phyloP scores from a whole-genome alignment of 2,888 invertebrate species.

The Cataglyphis cursor region DNA sequence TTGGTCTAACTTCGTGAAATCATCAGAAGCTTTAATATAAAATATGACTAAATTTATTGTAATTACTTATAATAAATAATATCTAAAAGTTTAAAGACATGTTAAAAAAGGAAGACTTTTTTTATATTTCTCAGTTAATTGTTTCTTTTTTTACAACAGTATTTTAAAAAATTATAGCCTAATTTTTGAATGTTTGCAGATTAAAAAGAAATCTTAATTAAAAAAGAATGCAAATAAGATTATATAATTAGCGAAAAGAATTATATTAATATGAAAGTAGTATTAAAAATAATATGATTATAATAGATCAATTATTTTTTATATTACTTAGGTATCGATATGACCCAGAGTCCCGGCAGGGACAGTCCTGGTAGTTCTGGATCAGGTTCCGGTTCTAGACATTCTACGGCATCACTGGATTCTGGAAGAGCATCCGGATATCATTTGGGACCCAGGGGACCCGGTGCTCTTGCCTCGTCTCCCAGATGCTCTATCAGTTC shows the following conservation, averaged over 20 bases:
- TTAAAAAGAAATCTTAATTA: not conserved
- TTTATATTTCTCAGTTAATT: not conserved
- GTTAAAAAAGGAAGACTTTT: not conserved
- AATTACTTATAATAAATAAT: not conserved
- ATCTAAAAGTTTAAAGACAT: not conserved
- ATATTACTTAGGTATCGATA: slow-evolving; percentile 84
- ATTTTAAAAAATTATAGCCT: not conserved
- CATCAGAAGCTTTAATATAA: not conserved
- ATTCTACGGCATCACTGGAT: slow-evolving; percentile 96
- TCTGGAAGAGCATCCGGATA: slow-evolving; percentile 96
- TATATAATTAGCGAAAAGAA: not conserved
- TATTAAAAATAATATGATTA: not conserved
- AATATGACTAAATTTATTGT: not conserved
- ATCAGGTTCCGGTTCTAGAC: slow-evolving; percentile 95
- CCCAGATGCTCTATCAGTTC: slow-evolving; percentile 92
- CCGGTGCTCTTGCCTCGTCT: slow-evolving; percentile 88
- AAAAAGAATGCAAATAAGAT: not conserved
- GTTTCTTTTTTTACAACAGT: not conserved
- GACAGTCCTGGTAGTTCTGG: slow-evolving; percentile 97
- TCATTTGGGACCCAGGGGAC: slow-evolving; percentile 88
- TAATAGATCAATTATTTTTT: not conserved
- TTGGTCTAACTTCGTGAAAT: not conserved
- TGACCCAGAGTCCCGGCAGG: slow-evolving; percentile 93
- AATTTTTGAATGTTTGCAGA: not conserved
- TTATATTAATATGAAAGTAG: slow-evolving; percentile 3